phyloP scores from a whole-genome alignment of 1,140 invertebrate genomes.

The Brachionus asplanchnoidis region DNA sequence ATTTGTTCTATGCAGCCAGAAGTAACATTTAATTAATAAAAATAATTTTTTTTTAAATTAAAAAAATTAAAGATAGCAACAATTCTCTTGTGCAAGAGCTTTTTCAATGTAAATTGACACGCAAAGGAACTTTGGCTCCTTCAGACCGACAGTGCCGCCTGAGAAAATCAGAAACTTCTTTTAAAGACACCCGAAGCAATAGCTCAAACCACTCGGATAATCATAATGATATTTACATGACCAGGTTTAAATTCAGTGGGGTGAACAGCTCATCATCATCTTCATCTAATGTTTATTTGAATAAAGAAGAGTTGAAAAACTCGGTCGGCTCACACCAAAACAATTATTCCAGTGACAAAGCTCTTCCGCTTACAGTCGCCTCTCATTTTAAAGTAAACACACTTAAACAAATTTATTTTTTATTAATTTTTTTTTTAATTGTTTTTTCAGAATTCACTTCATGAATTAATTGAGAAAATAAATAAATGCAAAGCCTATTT shows the following conservation, averaged over 20 bases:
- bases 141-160: constrained; percentile 8
- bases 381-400: constrained; percentile 32
- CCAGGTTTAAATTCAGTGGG: not conserved
- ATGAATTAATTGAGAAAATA: constrained; percentile 64
- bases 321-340: not conserved
- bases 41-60: not conserved
- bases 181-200: not conserved
- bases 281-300: not conserved
- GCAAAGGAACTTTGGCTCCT: constrained; percentile 15
- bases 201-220: not conserved
- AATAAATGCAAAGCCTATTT: constrained; percentile 70
- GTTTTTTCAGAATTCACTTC: constrained; percentile 30
- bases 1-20: constrained; percentile 37
- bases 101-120: constrained; percentile 30
- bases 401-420: not conserved
- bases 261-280: constrained; percentile 14
- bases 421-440: not conserved
- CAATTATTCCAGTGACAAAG: constrained; percentile 24
- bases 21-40: not conserved
- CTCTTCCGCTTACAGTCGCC: constrained; percentile 31
- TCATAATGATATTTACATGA: constrained; percentile 1
- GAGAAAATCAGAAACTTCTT: not conserved
- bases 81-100: constrained; percentile 38
- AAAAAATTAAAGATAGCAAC: not conserved
- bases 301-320: not conserved